phyloP scores from a whole-genome alignment of 1,140 invertebrate genomes.

The Coboldia fuscipes region DNA sequence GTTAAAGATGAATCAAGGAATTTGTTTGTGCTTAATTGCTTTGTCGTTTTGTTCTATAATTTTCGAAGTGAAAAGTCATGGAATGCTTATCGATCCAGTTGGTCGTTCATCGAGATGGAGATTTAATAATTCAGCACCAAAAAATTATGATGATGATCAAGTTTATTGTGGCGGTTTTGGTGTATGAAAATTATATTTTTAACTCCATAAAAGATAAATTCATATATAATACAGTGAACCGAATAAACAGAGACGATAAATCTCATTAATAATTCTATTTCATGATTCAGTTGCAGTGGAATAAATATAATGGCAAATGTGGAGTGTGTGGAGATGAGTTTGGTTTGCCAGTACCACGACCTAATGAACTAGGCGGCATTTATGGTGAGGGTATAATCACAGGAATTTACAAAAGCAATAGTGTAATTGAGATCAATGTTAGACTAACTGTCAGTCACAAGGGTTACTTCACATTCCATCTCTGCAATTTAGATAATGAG shows the following conservation, averaged over 20 bases:
- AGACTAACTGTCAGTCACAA: constrained; percentile 24
- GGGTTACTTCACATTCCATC: constrained; percentile 26
- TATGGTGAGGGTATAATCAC: constrained; percentile 29
- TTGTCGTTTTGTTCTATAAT: too few species aligned
- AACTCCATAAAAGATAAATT: too few species aligned
- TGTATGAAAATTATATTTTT: too few species aligned
- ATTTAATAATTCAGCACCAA: constrained; percentile 23
- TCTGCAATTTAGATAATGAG: constrained; percentile 22
- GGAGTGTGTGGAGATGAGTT: constrained; percentile 30
- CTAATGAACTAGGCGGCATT: constrained; percentile 30
- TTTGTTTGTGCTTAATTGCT: too few species aligned
- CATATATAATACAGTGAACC: too few species aligned
- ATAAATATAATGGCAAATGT: constrained; percentile 23
- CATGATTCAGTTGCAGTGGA: constrained; percentile 15
- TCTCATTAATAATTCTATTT: constrained; percentile 7
- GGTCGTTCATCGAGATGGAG: constrained; percentile 36
- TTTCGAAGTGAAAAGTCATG: constrained; percentile 31
- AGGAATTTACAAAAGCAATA: constrained; percentile 13
- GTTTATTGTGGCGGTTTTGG: constrained; percentile 34
- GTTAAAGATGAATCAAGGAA: too few species aligned
- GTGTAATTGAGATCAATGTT: constrained; percentile 15
- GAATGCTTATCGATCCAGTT: constrained; percentile 36
- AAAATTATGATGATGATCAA: constrained; percentile 34
- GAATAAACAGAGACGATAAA: too few species aligned
- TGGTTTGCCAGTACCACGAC: constrained; percentile 22